Evolutionary conservation across 2,888 invertebrate species (phyloP).

Genomic region (Pollenia angustigena): DNA sequence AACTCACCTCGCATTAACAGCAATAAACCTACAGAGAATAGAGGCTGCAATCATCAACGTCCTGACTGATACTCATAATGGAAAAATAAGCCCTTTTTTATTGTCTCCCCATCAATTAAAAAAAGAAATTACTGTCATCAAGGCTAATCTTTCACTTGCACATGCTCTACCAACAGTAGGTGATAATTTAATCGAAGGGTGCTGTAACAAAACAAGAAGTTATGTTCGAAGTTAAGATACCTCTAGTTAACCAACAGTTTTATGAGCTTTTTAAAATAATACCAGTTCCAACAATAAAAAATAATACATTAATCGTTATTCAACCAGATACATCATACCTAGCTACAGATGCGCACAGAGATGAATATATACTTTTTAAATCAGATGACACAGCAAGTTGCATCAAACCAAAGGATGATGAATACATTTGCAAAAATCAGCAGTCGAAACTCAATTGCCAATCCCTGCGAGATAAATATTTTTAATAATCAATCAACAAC

Average conservation of each 20-base stretch:
- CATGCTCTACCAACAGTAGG: background rate
- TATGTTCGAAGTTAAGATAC: conserved; percentile 21
- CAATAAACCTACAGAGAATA: conserved; percentile 24
- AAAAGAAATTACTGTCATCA: conserved; percentile 6
- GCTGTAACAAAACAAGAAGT: no score
- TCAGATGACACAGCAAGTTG: background rate
- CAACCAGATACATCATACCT: conserved; percentile 27
- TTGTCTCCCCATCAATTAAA: conserved; percentile 21
- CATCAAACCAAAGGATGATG: background rate
- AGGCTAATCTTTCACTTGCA: conserved; percentile 15
- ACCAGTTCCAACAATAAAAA: background rate
- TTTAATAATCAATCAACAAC: no score
- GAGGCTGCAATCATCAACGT: conserved; percentile 24
- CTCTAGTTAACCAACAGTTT: background rate
- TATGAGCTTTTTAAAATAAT: no score
- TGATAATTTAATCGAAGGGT: conserved; percentile 4
- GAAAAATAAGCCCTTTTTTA: conserved; percentile 34
- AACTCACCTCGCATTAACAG: conserved; percentile 13
- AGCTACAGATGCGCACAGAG: conserved; percentile 11
- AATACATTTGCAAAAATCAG: background rate
- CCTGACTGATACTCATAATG: conserved; percentile 26
- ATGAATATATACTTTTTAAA: conserved; percentile 8
- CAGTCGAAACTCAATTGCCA: no score
- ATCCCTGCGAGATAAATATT: no score
- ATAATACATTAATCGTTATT: conserved; percentile 6